Evolutionary conservation across 2,797 vertebrate genomes (phyloP), one percentile per base, ranked within the genome.

Genomic region (Myotis findleyi): DNA sequence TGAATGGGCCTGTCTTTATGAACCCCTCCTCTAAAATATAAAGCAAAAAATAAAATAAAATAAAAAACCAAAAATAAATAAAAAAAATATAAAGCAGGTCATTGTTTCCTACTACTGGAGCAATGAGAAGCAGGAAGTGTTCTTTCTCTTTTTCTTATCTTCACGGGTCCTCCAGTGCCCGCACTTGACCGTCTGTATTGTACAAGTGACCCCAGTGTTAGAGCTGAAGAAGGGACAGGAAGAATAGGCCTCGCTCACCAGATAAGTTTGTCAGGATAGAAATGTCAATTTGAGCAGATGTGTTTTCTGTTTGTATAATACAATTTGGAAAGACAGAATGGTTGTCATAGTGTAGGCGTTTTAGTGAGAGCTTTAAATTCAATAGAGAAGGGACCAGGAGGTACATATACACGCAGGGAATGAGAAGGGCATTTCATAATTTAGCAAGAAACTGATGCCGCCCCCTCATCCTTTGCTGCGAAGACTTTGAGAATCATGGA

Each of bases 231-330:
- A 68, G 41, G 38, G 27, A 0, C 7, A 9, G 9, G 36, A 30
- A 27, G 20, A 6, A 25, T 6, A 8, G 3, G 23, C 36, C 25
- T 25, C 4, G 59, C 47, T 72, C 30, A 27, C n/a, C 49, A 47
- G 27, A 57, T 51, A 59, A 3, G 47, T 18, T 55, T 25, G 18
- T 53, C 59, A 16, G 76, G 59, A 57, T 5, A 53, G 88, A 90
- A 66, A 55, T 36, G 51, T 80, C 96, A 44, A 2, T 91, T 55
- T 75, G 84, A 90, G 62, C 81, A 92, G 75, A 71, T 36, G 36
- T 90, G 82, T 95, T 91, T 96, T 87, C 82, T 88, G 69, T 92
- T 95, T 92, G 75, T 33, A 71, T 75, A n/a, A 68, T 83, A 57
- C 8, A 59, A 18, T 59, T 91, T 84, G 44, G 44, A 33, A 71